Conservation (phyloP, 2,113 vertebrate species). For the Mesocricetus auratus region DNA sequence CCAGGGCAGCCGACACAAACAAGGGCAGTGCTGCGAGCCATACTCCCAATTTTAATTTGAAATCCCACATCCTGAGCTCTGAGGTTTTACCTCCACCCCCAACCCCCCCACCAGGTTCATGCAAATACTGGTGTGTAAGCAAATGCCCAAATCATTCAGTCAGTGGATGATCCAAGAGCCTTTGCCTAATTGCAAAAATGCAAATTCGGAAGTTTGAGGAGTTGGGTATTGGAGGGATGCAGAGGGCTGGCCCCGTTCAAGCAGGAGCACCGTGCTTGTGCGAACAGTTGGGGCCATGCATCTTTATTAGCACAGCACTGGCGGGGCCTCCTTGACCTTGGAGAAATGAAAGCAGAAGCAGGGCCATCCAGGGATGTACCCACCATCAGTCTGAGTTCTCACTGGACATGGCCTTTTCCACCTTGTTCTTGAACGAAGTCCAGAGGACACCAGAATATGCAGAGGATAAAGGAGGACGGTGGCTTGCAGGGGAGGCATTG, state of each 20-base stretch:
- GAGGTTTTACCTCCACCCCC: neutral
- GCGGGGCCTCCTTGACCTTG: neutral
- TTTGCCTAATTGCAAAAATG: neutral
- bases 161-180: neutral
- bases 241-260: too few species aligned
- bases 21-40: neutral
- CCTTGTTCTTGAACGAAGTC: conserved; percentile 36
- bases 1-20: neutral
- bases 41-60: conserved; percentile 37
- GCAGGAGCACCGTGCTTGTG: neutral
- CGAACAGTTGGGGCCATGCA: neutral
- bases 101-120: neutral
- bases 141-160: neutral
- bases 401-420: conserved; percentile 5
- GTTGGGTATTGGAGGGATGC: neutral
- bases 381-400: neutral
- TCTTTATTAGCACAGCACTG: neutral
- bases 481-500: neutral
- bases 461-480: neutral
- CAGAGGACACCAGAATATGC: conserved; percentile 22
- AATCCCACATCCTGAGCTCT: conserved; percentile 33
- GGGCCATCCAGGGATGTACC: neutral
- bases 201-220: neutral
- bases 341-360: neutral
- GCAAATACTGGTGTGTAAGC: neutral